phyloP scores from a whole-genome alignment of 2,113 vertebrate genomes.

The Egretta garzetta region DNA sequence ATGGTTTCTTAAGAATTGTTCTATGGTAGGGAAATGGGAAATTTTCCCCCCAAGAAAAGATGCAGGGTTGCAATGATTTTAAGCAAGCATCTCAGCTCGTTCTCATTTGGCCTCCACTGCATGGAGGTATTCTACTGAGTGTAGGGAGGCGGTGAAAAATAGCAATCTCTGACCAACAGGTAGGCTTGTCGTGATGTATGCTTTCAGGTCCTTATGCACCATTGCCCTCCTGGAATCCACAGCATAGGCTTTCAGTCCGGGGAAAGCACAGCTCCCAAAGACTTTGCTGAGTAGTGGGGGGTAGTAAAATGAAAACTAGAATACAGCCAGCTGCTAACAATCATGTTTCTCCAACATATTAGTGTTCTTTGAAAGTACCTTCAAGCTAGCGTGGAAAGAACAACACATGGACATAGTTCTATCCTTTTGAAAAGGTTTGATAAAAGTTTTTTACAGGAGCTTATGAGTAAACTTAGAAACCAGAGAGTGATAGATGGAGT shows the following conservation, averaged over 20 bases:
- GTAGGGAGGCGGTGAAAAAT: background rate
- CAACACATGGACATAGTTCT: background rate
- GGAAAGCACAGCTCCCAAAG: background rate
- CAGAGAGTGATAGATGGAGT: background rate
- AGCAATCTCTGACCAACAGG: background rate
- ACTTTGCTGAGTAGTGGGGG: background rate
- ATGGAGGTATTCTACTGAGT: background rate
- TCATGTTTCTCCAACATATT: background rate
- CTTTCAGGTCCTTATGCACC: background rate
- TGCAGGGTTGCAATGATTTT: background rate
- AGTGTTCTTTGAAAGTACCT: background rate
- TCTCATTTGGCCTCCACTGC: background rate
- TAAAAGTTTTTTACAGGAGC: background rate
- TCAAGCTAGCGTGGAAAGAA: background rate
- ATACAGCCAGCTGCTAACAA: background rate
- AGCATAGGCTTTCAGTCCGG: background rate
- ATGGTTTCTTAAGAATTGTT: background rate
- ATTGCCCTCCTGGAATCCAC: background rate
- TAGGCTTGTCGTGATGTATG: fast-evolving
- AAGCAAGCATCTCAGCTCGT: background rate
- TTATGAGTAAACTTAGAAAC: background rate
- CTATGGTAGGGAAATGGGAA: background rate
- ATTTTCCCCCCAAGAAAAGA: background rate
- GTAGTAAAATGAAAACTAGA: background rate
- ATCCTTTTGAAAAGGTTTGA: background rate